These are phyloP conservation scores for Morpho achilles DNA, from an alignment of 2,888 invertebrate genomes.

Conservation along the genomic window DNA sequence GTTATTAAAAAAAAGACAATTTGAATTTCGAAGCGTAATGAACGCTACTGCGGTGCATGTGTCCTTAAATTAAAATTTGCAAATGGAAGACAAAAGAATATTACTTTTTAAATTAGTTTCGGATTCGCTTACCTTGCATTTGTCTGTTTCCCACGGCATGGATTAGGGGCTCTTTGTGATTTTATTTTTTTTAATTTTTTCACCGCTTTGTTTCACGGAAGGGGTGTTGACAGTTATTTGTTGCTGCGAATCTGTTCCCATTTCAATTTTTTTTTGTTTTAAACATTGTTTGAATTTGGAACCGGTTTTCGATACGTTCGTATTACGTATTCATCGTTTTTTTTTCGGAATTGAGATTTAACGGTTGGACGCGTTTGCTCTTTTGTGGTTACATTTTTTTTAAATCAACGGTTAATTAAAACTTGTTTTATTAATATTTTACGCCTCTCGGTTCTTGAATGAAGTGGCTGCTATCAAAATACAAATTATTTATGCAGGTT, in stretches of 20 bases:
- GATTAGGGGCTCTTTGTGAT: conserved; percentile 70
- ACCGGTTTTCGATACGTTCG: conserved; percentile 69
- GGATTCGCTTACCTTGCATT: conserved; percentile 74
- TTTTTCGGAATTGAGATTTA: conserved; percentile 65
- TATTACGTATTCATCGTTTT: conserved; percentile 62
- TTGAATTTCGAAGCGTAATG: conserved; percentile 20
- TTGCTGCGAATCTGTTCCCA: conserved; percentile 67
- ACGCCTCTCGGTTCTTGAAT: conserved; percentile 35
- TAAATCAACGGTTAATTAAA: conserved; percentile 67
- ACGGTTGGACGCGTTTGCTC: conserved; percentile 66
- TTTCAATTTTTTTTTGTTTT: conserved; percentile 60
- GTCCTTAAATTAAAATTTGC: conserved; percentile 38
- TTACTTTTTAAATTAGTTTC: conserved; percentile 78
- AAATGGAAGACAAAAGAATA: conserved; percentile 64
- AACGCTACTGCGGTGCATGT: conserved; percentile 29
- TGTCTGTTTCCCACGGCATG: conserved; percentile 73
- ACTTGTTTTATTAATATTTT: conserved; percentile 72
- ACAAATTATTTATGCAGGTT: conserved; percentile 25
- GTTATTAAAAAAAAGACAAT: conserved; percentile 22
- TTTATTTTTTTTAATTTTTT: conserved; percentile 68
- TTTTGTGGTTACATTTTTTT: conserved; percentile 68
- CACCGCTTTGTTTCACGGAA: conserved; percentile 70
- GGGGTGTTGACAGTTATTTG: conserved; percentile 79
- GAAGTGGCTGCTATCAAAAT: conserved; percentile 53
- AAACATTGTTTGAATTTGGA: conserved; percentile 61